phyloP scores from a whole-genome alignment of 2,888 invertebrate genomes.

The Pseudolycoriella hygida region DNA sequence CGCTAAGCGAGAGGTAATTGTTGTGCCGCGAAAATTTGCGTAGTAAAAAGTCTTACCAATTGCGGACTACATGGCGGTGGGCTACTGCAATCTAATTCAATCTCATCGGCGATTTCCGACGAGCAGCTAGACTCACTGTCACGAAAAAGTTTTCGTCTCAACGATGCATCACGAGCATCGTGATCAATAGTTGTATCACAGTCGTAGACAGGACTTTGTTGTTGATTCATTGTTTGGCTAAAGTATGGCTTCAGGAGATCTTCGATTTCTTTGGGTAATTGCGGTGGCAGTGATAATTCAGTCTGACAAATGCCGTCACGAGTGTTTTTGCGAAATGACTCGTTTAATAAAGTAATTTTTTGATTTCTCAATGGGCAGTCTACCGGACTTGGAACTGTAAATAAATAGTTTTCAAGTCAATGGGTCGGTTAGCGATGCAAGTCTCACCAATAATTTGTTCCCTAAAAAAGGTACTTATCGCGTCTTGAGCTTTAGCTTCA shows the following conservation, averaged over 20 bases:
- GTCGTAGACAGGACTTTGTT: conserved; percentile 9
- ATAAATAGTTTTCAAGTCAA: too few relatives aligned
- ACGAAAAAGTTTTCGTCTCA: conserved; percentile 26
- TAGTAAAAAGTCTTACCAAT: too few relatives aligned
- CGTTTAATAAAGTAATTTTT: conserved; percentile 16
- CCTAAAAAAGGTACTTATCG: conserved; percentile 32
- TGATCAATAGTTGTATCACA: conserved; percentile 11
- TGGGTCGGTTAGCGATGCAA: too few relatives aligned
- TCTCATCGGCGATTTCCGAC: conserved; percentile 6
- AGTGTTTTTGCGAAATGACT: conserved; percentile 8
- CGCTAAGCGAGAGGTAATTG: too few relatives aligned
- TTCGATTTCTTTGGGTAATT: conserved; percentile 36
- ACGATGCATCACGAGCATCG: conserved; percentile 22
- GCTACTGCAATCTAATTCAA: conserved; percentile 13
- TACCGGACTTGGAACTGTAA: conserved; percentile 25
- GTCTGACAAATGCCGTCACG: conserved; percentile 36
- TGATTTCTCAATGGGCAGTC: conserved; percentile 23
- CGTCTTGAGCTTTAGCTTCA: conserved; percentile 41
- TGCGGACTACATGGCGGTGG: conserved; percentile 14
- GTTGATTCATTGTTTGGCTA: conserved; percentile 27
- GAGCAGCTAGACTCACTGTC: conserved; percentile 7
- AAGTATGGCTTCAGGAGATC: conserved; percentile 39
- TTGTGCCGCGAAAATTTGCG: too few relatives aligned
- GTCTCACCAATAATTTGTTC: conserved; percentile 20
- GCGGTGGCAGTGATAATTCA: conserved; percentile 36